Base-by-base conservation (phyloP, 2,888 invertebrate species). In the Heterodera filipjevi region DNA sequence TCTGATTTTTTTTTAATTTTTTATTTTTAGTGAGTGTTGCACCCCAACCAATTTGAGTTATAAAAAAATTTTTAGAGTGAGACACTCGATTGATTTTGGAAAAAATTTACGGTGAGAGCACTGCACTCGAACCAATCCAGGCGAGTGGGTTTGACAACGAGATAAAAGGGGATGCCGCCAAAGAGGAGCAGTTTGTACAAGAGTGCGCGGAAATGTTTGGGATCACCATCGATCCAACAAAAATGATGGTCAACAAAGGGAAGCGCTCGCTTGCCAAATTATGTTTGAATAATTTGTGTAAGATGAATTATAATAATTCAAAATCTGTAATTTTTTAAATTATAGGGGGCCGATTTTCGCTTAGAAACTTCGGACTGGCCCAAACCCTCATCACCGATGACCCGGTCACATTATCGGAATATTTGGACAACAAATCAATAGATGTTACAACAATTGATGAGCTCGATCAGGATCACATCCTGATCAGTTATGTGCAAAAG, bases 201-300 rank as follows among this genome's bases (percentile, higher is more conserved):
- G 66, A 80, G 14, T 77, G 66, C 49, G 39, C 39, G 39, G 59
- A 78, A 27, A 35, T 32, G 39, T 77, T 49, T 46, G 78, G 66
- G 19, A 78, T 79, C 30, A 10, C 2, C 27, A 22, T 77, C 3
- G 78, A 78, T n/a, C 22, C 44, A 59, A 32, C 33, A 8, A 66
- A 71, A n/a, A 76, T 71, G 73, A 35, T 35, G 5, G n/a, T n/a
- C 2, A 76, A 76, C 44, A 39, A 39, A 16, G 76, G 76, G 27
- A 53, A 35, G 8, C 70, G 76, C 3, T 32, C 64, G 8, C n/a
- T 72, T 14, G 30, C 76, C 30, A 76, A 76, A 27, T 27, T 76
- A 12, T 72, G 66, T 33, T n/a, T 71, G 10, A 76, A 76, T 5
- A 71, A 71, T 10, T 71, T 71, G 10, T 71, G 71, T 49, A 14